Conservation (phyloP, 2,888 invertebrate species). For the Eudasyphora cyanicolor region DNA sequence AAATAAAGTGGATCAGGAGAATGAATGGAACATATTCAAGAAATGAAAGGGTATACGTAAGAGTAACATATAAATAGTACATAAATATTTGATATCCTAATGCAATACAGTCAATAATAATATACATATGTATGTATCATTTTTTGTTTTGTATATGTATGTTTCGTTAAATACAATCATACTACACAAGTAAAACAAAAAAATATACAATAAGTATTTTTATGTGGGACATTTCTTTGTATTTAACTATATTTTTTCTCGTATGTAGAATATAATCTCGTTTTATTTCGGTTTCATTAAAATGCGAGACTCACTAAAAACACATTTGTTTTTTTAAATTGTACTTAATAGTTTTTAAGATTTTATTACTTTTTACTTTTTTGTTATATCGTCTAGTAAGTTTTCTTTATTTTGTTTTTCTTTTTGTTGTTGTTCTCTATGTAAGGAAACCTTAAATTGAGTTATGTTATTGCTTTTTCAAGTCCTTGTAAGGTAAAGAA, state of each 20-base stretch:
- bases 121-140: not conserved
- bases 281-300: not conserved
- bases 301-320: constrained; percentile 14
- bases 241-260: not conserved
- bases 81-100: constrained; percentile 18
- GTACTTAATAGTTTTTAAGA: constrained; percentile 31
- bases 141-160: not conserved
- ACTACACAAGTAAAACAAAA: constrained; percentile 18
- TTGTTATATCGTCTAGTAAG: constrained; percentile 6
- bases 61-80: constrained; percentile 3
- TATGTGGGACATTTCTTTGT: not conserved
- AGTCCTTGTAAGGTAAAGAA: constrained; percentile 44
- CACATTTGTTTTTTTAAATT: constrained; percentile 15
- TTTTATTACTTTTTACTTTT: constrained; percentile 11
- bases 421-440: not conserved
- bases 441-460: constrained; percentile 57
- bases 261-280: not conserved
- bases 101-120: constrained; percentile 29
- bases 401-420: not conserved
- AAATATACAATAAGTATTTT: not conserved
- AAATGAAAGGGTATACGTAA: constrained; percentile 8
- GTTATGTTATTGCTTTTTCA: constrained; percentile 58
- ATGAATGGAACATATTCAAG: constrained; percentile 37
- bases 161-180: not conserved
- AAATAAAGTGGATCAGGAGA: constrained; percentile 17